phyloP scores from a whole-genome alignment of 2,888 invertebrate genomes.

The Brachyptera putata region DNA sequence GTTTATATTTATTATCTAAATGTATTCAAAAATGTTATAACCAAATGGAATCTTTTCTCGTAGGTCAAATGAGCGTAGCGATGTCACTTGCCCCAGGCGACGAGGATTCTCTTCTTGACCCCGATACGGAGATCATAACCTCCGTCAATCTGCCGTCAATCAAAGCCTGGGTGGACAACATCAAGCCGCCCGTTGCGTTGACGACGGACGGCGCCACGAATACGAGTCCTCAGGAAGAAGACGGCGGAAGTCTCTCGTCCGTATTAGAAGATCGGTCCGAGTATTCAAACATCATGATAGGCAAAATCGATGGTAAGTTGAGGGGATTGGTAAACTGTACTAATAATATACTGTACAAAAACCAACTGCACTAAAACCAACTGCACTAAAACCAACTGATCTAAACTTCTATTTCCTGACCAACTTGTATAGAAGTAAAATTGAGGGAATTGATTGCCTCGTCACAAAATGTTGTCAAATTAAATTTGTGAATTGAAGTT shows the following conservation, averaged over 20 bases:
- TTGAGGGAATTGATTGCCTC: too few species aligned
- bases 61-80: slow-evolving; percentile 48
- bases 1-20: too few species aligned
- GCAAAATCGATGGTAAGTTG: slow-evolving; percentile 27
- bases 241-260: slow-evolving; percentile 24
- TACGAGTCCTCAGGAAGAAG: slow-evolving; percentile 21
- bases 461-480: too few species aligned
- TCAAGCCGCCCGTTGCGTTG: slow-evolving; percentile 5
- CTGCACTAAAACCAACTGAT: too few species aligned
- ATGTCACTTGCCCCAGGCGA: slow-evolving; percentile 42
- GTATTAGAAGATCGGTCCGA: slow-evolving; percentile 30
- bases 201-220: neutral
- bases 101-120: slow-evolving; percentile 43
- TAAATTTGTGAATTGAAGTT: too few species aligned
- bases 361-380: too few species aligned
- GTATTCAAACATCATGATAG: slow-evolving; percentile 31
- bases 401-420: too few species aligned
- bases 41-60: too few species aligned
- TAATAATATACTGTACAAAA: too few species aligned
- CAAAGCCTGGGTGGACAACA: slow-evolving; percentile 29
- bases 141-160: slow-evolving; percentile 40
- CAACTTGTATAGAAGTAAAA: too few species aligned
- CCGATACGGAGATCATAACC: slow-evolving; percentile 39
- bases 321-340: too few species aligned
- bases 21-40: too few species aligned